phyloP scores from a whole-genome alignment of 2,113 vertebrate genomes.

The Alexandromys fortis region DNA sequence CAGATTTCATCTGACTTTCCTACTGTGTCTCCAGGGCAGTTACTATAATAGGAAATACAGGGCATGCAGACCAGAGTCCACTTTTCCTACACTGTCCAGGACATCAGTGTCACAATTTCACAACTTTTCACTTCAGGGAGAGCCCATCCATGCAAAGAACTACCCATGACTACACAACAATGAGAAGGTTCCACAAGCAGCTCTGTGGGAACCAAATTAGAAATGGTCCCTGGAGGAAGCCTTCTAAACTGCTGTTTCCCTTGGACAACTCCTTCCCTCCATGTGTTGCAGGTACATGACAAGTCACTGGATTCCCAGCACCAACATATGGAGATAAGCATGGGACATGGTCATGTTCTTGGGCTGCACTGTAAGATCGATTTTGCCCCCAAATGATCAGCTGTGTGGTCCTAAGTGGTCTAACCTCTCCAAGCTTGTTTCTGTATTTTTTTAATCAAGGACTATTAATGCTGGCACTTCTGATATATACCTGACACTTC shows the following conservation, averaged over 20 bases:
- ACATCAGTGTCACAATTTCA: neutral
- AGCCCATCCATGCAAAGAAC: neutral
- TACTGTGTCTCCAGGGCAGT: neutral
- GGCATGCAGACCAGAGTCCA: neutral
- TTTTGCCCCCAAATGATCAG: neutral
- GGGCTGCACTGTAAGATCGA: neutral
- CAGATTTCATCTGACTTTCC: neutral
- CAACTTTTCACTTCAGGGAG: neutral
- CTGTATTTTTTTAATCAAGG: neutral
- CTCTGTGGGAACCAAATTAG: neutral
- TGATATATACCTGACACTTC: constrained; percentile 1
- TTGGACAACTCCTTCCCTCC: neutral
- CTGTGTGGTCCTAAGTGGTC: neutral
- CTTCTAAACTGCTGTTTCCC: neutral
- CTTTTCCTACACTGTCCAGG: neutral
- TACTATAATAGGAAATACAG: neutral
- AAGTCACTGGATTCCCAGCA: neutral
- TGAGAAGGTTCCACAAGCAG: neutral
- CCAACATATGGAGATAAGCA: neutral
- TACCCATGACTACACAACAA: neutral
- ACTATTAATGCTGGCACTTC: neutral
- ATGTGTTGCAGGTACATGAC: neutral
- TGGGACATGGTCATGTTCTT: neutral
- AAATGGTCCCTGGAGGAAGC: neutral
- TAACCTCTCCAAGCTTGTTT: neutral